phyloP scores from a whole-genome alignment of 2,888 invertebrate genomes.

The Pachliopta kotzebuea region DNA sequence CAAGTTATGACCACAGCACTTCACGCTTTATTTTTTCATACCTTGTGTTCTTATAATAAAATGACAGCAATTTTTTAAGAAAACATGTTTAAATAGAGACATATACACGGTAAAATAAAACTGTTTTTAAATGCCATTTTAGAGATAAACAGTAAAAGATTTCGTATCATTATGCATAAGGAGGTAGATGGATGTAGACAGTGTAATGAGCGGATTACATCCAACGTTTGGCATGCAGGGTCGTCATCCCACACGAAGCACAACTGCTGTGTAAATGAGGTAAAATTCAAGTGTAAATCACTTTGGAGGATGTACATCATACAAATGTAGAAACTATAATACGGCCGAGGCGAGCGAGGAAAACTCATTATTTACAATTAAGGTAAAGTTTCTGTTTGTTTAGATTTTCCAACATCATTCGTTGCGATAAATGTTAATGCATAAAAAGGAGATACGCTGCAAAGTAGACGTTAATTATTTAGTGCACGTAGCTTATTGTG shows the following conservation, averaged over 20 bases:
- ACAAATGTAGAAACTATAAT: slow-evolving; percentile 20
- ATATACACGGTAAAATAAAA: not conserved
- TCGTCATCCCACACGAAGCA: slow-evolving; percentile 50
- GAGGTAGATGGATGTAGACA: slow-evolving; percentile 38
- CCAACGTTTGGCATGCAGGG: slow-evolving; percentile 56
- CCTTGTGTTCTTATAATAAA: not conserved
- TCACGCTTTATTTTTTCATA: not conserved
- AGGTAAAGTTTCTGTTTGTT: slow-evolving; percentile 5
- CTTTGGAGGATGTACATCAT: slow-evolving; percentile 16
- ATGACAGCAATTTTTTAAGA: not conserved
- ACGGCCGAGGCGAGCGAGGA: slow-evolving; percentile 14
- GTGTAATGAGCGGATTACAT: slow-evolving; percentile 52
- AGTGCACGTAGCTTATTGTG: not conserved
- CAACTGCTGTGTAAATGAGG: slow-evolving; percentile 32
- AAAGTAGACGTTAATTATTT: not conserved
- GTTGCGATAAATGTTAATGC: not conserved
- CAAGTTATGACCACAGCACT: not conserved
- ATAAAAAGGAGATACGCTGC: slow-evolving; percentile 13
- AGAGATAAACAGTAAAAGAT: not conserved
- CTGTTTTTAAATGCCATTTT: not conserved
- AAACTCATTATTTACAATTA: slow-evolving; percentile 26
- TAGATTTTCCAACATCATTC: slow-evolving; percentile 6
- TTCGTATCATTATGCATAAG: not conserved
- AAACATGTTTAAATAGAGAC: not conserved
- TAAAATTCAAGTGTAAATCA: slow-evolving; percentile 31